Conservation (phyloP, 2,888 invertebrate species). For the Amphiduros pacificus region DNA sequence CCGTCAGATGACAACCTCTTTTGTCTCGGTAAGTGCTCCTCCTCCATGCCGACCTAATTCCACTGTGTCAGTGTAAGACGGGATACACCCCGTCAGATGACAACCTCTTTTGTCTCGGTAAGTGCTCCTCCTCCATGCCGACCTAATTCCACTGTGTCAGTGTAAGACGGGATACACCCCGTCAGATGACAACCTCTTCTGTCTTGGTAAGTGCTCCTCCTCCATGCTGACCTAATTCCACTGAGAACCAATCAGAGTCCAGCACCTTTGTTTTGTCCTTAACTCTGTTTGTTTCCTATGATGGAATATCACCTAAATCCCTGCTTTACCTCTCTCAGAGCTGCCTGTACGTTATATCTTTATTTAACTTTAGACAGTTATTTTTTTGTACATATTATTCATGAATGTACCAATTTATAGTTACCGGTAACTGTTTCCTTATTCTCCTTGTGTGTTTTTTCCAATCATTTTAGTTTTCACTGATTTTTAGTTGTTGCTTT, state of each 20-base stretch:
- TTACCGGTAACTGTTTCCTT: too few relatives aligned
- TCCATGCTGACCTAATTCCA: not conserved
- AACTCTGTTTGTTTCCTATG: too few relatives aligned
- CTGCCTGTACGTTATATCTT: too few relatives aligned
- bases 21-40: conserved; percentile 64
- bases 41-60: not conserved
- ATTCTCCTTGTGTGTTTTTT: too few relatives aligned
- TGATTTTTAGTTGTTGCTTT: too few relatives aligned
- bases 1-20: conserved; percentile 70
- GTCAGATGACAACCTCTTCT: conserved; percentile 69
- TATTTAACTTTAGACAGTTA: too few relatives aligned
- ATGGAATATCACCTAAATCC: too few relatives aligned
- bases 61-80: conserved; percentile 74
- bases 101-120: conserved; percentile 69
- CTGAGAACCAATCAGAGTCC: not conserved
- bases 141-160: conserved; percentile 65
- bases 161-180: conserved; percentile 72
- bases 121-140: conserved; percentile 24
- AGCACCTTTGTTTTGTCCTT: not conserved
- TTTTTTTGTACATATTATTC: too few relatives aligned
- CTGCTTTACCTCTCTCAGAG: too few relatives aligned
- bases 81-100: conserved; percentile 70
- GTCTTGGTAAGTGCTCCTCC: conserved; percentile 62
- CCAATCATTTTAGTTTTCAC: too few relatives aligned
- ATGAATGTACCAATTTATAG: too few relatives aligned